Conservation (phyloP, 2,797 vertebrate species). For the Anguilla anguilla region DNA sequence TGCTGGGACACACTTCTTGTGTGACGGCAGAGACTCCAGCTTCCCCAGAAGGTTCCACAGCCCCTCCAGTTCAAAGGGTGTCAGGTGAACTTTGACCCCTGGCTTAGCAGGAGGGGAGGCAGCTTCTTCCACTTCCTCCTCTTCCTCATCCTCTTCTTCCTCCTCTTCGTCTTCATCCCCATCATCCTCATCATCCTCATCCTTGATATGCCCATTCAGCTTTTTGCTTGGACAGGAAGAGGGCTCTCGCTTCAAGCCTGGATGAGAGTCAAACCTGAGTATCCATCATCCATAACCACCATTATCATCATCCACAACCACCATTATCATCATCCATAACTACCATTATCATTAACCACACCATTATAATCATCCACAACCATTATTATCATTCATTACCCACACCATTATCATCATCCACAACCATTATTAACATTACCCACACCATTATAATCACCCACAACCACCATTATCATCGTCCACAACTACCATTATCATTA, state of each 20-base stretch:
- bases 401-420: too few species aligned
- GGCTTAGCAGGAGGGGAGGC: conserved; percentile 46
- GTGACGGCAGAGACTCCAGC: conserved; percentile 87
- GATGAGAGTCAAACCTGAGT: conserved; percentile 18
- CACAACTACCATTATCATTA: too few species aligned
- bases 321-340: too few species aligned
- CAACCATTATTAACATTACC: too few species aligned
- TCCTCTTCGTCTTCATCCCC: conserved; percentile 55
- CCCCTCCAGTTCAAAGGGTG: conserved; percentile 91
- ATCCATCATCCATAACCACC: too few species aligned
- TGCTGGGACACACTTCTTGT: conserved; percentile 94
- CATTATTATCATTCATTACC: too few species aligned
- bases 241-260: conserved; percentile 79
- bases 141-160: conserved; percentile 68
- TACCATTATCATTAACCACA: too few species aligned
- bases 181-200: conserved; percentile 52
- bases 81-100: conserved; percentile 70
- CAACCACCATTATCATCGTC: too few species aligned
- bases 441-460: too few species aligned
- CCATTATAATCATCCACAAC: too few species aligned
- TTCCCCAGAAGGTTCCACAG: conserved; percentile 91
- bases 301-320: too few species aligned
- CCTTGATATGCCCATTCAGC: conserved; percentile 48
- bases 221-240: conserved; percentile 53
- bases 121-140: conserved; percentile 50